Evolutionary conservation across 2,888 invertebrate species (phyloP), one percentile per base, ranked within the genome.

Genomic region (Urechis unicinctus): DNA sequence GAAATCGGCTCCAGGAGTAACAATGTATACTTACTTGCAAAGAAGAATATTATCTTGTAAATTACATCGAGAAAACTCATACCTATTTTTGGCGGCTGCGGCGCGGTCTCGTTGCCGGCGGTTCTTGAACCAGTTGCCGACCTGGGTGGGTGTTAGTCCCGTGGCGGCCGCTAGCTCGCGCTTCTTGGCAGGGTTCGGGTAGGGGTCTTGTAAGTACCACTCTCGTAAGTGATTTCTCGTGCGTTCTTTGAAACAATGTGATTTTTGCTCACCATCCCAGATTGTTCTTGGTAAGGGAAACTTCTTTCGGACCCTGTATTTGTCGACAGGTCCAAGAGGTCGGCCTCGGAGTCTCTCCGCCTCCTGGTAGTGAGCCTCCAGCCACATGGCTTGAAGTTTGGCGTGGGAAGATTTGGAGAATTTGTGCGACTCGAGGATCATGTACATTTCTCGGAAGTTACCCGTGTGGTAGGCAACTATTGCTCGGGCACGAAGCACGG

Each of bases 31-130:
- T n/a, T n/a, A n/a, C n/a, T n/a, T n/a, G n/a, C n/a, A n/a, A n/a
- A n/a, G n/a, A n/a, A n/a, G n/a, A n/a, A n/a, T n/a, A n/a, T n/a
- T n/a, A n/a, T n/a, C n/a, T n/a, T n/a, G n/a, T n/a, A n/a, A n/a
- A n/a, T n/a, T n/a, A 36, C 41, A 36, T 13, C 9, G 9, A 36
- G 41, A 17, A 13, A 45, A 45, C 13, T 17, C n/a, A 92, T 55
- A 95, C 87, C 94, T 88, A 83, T 96, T 96, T 84, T 96, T 96
- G 61, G 95, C 93, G 55, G 95, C 90, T 22, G 91, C 91, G 21
- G 91, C 91, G 64, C 91, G 81, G 80, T 91, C 91, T 64, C 91
- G 81, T 74, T 91, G 91, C 68, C 91, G 81, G 60, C 91, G 82
- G 79, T 91, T 91, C 77, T 91, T 91, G 82, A 91, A 91, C 91